A percentile compares a stretch with the other conserved stretches of the same genome.
Evolutionary conservation across 30 jellyfish, hydroid and myxozoan species (phyloP).

Genomic region (Turritopsis dohrnii): DNA sequence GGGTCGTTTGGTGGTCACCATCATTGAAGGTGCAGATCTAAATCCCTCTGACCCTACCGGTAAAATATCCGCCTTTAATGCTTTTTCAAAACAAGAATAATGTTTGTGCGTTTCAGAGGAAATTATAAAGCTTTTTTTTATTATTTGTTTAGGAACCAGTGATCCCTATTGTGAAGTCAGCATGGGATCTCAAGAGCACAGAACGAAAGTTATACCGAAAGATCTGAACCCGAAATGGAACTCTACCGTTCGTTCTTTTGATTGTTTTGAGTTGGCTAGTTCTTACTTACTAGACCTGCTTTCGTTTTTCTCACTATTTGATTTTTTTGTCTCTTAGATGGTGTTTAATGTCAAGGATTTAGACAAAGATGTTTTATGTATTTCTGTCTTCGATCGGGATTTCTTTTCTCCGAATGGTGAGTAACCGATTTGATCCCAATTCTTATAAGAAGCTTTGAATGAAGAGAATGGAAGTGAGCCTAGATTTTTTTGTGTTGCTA

Average conservation of each 20-base stretch:
- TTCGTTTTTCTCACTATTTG: neutral
- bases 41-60: conserved; percentile 98
- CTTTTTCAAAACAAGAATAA: neutral
- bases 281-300: too few relatives aligned
- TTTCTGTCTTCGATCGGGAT: conserved; percentile 96
- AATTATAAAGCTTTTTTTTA: too few relatives aligned
- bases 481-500: neutral
- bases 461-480: neutral
- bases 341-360: conserved; percentile 79
- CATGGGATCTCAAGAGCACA: conserved; percentile 99
- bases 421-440: neutral
- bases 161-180: conserved; percentile 99
- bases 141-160: conserved; percentile 56
- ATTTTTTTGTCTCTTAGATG: conserved; percentile 41
- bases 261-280: too few relatives aligned
- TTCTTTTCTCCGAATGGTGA: conserved; percentile 99
- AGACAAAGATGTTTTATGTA: conserved; percentile 87
- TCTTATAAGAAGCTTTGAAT: neutral
- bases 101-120: too few relatives aligned
- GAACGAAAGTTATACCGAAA: conserved; percentile 89
- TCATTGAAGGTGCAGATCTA: conserved; percentile 92
- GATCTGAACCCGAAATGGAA: conserved; percentile 98
- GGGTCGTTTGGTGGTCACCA: conserved; percentile 69
- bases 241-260: conserved; percentile 47
- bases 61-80: neutral